These are phyloP conservation scores for Danionella cerebrum DNA, from an alignment of 2,113 vertebrate species.

Conservation along the genomic window DNA sequence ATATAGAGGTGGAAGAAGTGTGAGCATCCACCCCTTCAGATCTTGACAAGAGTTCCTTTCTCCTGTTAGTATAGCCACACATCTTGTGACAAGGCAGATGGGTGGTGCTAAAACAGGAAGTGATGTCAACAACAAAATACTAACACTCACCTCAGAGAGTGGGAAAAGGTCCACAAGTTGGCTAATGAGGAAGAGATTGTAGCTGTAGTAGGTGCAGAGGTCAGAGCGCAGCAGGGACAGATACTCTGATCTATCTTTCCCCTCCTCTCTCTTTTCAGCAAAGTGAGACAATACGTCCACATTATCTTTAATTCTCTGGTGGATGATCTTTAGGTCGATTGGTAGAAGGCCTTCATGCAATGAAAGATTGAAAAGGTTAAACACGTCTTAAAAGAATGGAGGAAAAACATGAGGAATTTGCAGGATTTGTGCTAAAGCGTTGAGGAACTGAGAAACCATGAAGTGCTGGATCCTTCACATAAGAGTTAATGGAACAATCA, in stretches of 20 bases:
- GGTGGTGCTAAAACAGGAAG: conserved; percentile 81
- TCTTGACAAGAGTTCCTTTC: conserved; percentile 67
- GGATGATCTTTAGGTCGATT: conserved; percentile 75
- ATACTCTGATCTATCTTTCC: conserved; percentile 78
- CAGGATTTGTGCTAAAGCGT: too few relatives aligned
- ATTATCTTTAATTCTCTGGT: conserved; percentile 93
- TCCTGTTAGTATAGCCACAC: conserved; percentile 85
- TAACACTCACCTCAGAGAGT: conserved; percentile 73
- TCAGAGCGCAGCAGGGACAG: conserved; percentile 73
- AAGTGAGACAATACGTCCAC: conserved; percentile 85
- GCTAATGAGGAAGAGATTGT: conserved; percentile 79
- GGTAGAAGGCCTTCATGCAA: conserved; percentile 59
- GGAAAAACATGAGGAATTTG: too few relatives aligned
- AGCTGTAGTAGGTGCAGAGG: conserved; percentile 90
- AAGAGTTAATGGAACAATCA: too few relatives aligned
- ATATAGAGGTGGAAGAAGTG: conserved; percentile 68
- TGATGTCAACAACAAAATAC: neutral
- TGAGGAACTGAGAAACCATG: too few relatives aligned
- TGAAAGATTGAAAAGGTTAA: neutral
- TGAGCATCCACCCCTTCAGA: conserved; percentile 69
- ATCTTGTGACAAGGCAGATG: conserved; percentile 58
- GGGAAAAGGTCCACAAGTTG: conserved; percentile 89
- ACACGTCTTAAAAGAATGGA: neutral
- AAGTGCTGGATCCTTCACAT: too few relatives aligned
- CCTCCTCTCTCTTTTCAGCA: conserved; percentile 70